Evolutionary conservation across 2,888 invertebrate species (phyloP).

Genomic region (Kuschelorhynchus macadamiae): DNA sequence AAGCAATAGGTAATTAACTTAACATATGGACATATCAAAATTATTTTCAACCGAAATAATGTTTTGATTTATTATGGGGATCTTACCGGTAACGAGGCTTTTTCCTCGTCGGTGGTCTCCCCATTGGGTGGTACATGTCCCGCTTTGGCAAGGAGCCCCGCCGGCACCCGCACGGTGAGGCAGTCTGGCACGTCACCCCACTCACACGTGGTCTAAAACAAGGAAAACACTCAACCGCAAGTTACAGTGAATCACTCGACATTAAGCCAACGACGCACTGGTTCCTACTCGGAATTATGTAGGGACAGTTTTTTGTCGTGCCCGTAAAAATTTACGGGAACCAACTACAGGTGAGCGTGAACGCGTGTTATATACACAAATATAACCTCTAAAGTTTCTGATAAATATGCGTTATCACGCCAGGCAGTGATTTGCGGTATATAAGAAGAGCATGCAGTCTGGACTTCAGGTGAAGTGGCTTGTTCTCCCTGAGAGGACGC

Average conservation of each 20-base stretch:
- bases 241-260: slow-evolving; percentile 16
- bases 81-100: slow-evolving; percentile 69
- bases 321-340: background rate
- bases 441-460: slow-evolving; percentile 31
- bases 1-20: too few relatives aligned
- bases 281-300: background rate
- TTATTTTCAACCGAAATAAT: too few relatives aligned
- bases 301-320: background rate
- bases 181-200: slow-evolving; percentile 65
- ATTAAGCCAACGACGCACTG: slow-evolving; percentile 7
- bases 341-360: slow-evolving; percentile 3
- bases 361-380: slow-evolving; percentile 1
- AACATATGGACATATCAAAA: too few relatives aligned
- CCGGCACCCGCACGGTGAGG: slow-evolving; percentile 70
- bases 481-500: slow-evolving; percentile 52
- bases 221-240: slow-evolving; percentile 35
- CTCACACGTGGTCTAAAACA: slow-evolving; percentile 65
- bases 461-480: slow-evolving; percentile 24
- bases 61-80: background rate
- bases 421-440: slow-evolving; percentile 12
- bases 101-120: slow-evolving; percentile 69
- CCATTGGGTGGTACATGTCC: slow-evolving; percentile 70
- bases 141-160: slow-evolving; percentile 68
- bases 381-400: slow-evolving; percentile 14
- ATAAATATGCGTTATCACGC: slow-evolving; percentile 13